phyloP scores from a whole-genome alignment of 2,797 vertebrate genomes.

The Cirrhinus molitorella region DNA sequence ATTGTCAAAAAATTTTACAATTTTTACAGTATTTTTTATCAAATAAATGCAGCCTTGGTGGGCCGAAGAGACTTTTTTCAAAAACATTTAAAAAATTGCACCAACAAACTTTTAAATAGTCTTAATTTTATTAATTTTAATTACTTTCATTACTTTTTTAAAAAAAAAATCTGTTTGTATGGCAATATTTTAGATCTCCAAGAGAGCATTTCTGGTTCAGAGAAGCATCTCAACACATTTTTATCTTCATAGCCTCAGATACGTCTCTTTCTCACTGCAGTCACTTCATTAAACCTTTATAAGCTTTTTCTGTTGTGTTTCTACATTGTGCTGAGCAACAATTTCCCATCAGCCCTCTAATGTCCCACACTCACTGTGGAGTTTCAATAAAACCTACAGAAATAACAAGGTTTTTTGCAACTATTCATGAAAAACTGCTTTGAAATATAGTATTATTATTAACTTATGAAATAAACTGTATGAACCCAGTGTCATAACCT shows the following conservation, averaged over 20 bases:
- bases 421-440: not conserved
- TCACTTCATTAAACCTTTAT: not conserved
- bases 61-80: not conserved
- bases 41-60: not conserved
- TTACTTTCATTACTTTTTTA: no score
- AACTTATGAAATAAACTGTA: no score
- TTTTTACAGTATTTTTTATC: not conserved
- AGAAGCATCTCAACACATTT: not conserved
- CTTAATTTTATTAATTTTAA: no score
- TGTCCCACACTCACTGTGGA: not conserved
- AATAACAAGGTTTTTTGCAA: not conserved
- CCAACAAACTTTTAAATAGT: no score
- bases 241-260: not conserved
- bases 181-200: not conserved
- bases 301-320: not conserved
- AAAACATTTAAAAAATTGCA: no score
- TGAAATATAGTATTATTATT: not conserved
- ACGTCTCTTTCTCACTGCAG: not conserved
- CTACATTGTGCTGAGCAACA: not conserved
- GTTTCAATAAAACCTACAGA: not conserved
- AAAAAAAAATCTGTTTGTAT: not conserved
- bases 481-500: not conserved
- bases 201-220: not conserved
- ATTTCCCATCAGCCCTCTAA: not conserved
- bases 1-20: not conserved